Conservation (phyloP, 2,113 vertebrate genomes). For the Fulica atra region DNA sequence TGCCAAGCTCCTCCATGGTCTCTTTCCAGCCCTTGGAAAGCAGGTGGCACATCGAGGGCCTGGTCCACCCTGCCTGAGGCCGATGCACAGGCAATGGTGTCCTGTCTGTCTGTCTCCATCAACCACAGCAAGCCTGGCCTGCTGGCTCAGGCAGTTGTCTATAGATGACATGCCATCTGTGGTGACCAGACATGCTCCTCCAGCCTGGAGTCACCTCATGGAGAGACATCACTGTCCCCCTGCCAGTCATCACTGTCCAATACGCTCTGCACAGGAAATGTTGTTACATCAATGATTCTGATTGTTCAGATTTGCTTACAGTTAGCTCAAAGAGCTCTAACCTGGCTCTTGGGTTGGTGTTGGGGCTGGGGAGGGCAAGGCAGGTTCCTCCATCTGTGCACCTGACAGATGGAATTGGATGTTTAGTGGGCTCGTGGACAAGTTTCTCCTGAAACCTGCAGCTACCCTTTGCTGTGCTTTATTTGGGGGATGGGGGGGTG, state of each 20-base stretch:
- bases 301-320: not conserved
- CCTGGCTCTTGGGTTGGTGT: not conserved
- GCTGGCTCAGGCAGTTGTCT: not conserved
- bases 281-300: not conserved
- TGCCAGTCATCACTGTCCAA: not conserved
- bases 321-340: not conserved
- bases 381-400: not conserved
- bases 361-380: not conserved
- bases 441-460: not conserved
- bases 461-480: not conserved
- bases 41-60: not conserved
- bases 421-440: not conserved
- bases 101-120: not conserved
- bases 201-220: not conserved
- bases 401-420: not conserved
- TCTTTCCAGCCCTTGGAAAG: not conserved
- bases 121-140: not conserved
- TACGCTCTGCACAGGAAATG: not conserved
- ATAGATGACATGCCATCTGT: not conserved
- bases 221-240: not conserved
- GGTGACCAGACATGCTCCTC: not conserved
- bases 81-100: not conserved
- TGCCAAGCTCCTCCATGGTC: not conserved
- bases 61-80: not conserved
- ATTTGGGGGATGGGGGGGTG: not conserved